These are phyloP conservation scores for Aplysina aerophoba DNA, from an alignment of 37 sponge, comb jelly and placozoan genomes.

Conservation along the genomic window DNA sequence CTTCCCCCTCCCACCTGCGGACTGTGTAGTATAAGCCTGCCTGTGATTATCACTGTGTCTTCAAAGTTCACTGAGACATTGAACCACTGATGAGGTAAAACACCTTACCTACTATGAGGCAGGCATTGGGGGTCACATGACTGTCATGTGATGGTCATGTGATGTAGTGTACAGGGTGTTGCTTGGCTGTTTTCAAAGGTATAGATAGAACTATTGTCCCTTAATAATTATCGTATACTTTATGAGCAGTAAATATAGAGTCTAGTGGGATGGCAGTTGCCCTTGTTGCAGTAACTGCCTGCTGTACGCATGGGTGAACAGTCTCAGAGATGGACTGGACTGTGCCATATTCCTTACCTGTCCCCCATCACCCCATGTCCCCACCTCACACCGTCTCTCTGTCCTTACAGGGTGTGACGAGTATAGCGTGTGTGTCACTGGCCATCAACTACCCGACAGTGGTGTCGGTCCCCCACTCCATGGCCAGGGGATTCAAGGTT, in stretches of 20 bases:
- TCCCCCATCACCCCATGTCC: neutral
- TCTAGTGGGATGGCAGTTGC: neutral
- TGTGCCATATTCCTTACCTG: neutral
- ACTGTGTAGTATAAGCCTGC: too few relatives aligned
- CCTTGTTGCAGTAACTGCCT: neutral
- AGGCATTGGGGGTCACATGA: neutral
- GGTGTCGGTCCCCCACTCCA: conserved; percentile 95
- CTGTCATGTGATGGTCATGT: neutral
- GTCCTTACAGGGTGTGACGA: conserved; percentile 66
- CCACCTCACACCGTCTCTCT: neutral
- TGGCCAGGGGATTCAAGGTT: conserved; percentile 96
- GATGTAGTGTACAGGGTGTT: too few relatives aligned
- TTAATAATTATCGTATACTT: neutral
- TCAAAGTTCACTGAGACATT: conserved; percentile 31
- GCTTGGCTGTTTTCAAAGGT: too few relatives aligned
- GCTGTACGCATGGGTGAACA: too few relatives aligned
- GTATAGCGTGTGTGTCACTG: conserved; percentile 87
- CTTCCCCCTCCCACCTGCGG: too few relatives aligned
- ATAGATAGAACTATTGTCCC: too few relatives aligned
- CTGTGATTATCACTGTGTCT: conserved; percentile 36
- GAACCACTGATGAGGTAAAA: neutral
- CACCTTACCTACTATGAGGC: conserved; percentile 54
- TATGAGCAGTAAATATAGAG: neutral
- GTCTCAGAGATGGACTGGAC: too few relatives aligned
- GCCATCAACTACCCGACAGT: conserved; percentile 90